Evolutionary conservation across 1,140 invertebrate species (phyloP), one percentile per base, ranked within the genome.

Genomic region (Uloborus diversus): DNA sequence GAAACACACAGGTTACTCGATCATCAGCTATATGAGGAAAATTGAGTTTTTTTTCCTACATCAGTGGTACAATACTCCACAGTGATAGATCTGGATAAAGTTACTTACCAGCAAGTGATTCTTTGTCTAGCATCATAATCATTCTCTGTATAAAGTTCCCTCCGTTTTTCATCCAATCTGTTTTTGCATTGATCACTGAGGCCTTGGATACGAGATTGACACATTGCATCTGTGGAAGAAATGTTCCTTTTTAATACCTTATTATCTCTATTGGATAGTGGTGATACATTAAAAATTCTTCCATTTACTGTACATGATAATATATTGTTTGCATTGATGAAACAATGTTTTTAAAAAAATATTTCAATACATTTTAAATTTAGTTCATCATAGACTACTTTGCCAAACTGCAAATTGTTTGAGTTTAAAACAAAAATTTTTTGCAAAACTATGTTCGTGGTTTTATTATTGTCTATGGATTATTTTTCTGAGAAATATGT

Each of bases 61-160:
- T n/a, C n/a, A n/a, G n/a, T n/a, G n/a, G n/a, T n/a, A 42, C 37
- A 17, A 42, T 42, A 42, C 7, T 42, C 17, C 37, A 17, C 17
- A 42, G 17, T 42, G 17, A 17, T 42, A 42, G 37, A 42, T 17
- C n/a, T n/a, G n/a, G n/a, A n/a, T n/a, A n/a, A n/a, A n/a, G 37
- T 42, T 20, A 32, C 70, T 61, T 35, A 76, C 71, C 71, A 76
- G 47, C 71, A 76, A 4, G 23, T 9, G 32, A 62, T 65, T 32
- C 23, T 62, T 23, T 64, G 13, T n/a, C 33, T 76, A 5, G 9
- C 37, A 14, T 76, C 71, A n/a, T 27, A 53, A 17, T 76, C 59
- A 23, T 62, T 64, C 27, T 76, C 71, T 2, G 14, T 53, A 35
- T 64, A 32, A n/a, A 51, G n/a, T 32, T 76, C 59, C 1, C 71